Evolutionary conservation across 2,797 vertebrate genomes (phyloP).

Genomic region (Acipenser transmontanus): DNA sequence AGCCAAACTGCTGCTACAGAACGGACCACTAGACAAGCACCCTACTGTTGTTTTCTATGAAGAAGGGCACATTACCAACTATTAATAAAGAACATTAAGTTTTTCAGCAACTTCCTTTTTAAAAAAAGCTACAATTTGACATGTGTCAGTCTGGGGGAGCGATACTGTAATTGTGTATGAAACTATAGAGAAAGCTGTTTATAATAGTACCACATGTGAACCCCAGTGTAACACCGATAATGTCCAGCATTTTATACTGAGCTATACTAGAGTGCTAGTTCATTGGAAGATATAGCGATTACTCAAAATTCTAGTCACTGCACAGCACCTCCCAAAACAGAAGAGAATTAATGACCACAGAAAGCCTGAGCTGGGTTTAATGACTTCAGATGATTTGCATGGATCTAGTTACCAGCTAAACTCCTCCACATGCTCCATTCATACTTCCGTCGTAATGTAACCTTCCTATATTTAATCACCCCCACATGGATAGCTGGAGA

Average conservation of each 20-base stretch:
- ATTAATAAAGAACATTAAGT: no score
- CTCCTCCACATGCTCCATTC: conserved; percentile 16
- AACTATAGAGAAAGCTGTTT: no score
- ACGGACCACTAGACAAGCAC: no score
- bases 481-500: conserved; percentile 28
- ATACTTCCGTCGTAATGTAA: conserved; percentile 22
- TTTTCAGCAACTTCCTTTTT: no score
- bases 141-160: no score
- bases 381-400: neutral
- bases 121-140: no score
- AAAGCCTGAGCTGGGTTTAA: neutral
- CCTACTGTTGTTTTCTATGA: no score
- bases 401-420: conserved; percentile 6
- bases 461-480: conserved; percentile 23
- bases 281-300: neutral
- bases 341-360: neutral
- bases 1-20: no score
- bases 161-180: no score
- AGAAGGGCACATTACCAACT: no score
- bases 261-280: neutral
- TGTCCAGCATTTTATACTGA: neutral
- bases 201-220: no score
- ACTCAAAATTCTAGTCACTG: neutral
- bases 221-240: neutral
- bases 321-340: neutral